These are phyloP conservation scores for Aeoliscus strigatus DNA, from an alignment of 2,797 vertebrate species.

Conservation along the genomic window DNA sequence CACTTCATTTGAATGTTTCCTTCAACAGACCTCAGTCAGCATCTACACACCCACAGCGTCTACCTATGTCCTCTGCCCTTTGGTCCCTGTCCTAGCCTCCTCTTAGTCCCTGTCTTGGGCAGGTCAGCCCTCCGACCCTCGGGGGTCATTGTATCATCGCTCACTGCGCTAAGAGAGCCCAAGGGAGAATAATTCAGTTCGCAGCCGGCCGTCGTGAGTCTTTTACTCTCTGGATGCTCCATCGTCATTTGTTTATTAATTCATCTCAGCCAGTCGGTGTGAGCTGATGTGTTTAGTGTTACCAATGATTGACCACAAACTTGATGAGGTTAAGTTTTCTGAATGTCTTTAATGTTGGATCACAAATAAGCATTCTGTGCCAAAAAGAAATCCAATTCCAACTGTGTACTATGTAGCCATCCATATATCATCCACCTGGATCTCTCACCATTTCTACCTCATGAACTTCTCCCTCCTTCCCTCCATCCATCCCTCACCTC, in stretches of 20 bases:
- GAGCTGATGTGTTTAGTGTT: too few species aligned
- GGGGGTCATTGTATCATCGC: slow-evolving; percentile 58
- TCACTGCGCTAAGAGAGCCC: slow-evolving; percentile 51
- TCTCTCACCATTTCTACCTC: slow-evolving; percentile 22
- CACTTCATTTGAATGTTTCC: slow-evolving; percentile 52
- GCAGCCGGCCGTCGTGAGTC: slow-evolving; percentile 19
- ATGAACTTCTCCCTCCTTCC: slow-evolving; percentile 25
- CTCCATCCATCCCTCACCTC: slow-evolving; percentile 55
- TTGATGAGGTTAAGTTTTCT: too few species aligned
- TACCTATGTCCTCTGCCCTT: slow-evolving; percentile 46
- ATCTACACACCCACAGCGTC: slow-evolving; percentile 45
- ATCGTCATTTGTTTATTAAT: neutral
- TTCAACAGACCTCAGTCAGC: slow-evolving; percentile 52
- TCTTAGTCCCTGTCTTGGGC: slow-evolving; percentile 36
- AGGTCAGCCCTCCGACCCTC: slow-evolving; percentile 57
- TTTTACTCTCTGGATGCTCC: slow-evolving; percentile 7
- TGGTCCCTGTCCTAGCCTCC: slow-evolving; percentile 30
- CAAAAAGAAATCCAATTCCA: slow-evolving; percentile 26
- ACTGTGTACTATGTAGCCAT: slow-evolving; percentile 44
- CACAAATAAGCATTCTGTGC: too few species aligned
- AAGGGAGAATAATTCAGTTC: slow-evolving; percentile 18
- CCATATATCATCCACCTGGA: slow-evolving; percentile 30
- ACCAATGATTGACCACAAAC: too few species aligned
- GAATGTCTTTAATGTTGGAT: too few species aligned
- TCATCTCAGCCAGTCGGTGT: too few species aligned